Percentiles rank a stretch among this genome's conserved stretches.
phyloP scores from a whole-genome alignment of 2,888 invertebrate species.

The Scaptomyza tumidula region DNA sequence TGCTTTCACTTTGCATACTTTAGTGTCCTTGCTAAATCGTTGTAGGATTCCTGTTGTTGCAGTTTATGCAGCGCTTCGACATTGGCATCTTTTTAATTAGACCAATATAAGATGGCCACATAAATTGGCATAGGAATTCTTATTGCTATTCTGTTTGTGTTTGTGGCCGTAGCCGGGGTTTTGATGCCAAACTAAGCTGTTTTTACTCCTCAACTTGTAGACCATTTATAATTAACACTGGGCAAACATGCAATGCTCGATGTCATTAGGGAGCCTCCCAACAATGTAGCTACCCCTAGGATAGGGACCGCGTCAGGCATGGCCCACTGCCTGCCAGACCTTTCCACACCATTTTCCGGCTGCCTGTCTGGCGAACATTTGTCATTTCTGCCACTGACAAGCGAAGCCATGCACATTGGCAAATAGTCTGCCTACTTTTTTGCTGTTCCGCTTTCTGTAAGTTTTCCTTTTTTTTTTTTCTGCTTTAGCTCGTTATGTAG shows the following conservation, averaged over 20 bases:
- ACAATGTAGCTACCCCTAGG: neutral
- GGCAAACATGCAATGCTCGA: constrained; percentile 70
- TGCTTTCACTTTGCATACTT: constrained; percentile 27
- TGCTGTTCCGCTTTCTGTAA: neutral
- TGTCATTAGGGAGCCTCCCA: constrained; percentile 59
- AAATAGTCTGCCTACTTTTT: constrained; percentile 62
- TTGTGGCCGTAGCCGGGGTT: too few species aligned
- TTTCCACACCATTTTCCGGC: constrained; percentile 55
- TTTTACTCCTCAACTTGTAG: constrained; percentile 9
- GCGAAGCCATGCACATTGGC: constrained; percentile 71
- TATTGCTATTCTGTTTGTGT: constrained; percentile 20
- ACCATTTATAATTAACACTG: constrained; percentile 74
- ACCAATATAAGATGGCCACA: constrained; percentile 58
- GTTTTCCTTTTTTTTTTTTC: constrained; percentile 9
- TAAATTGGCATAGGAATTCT: constrained; percentile 56
- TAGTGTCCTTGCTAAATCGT: constrained; percentile 19
- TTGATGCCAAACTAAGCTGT: constrained; percentile 6
- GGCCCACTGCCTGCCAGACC: constrained; percentile 9
- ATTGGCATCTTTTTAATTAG: constrained; percentile 54
- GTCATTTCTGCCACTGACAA: constrained; percentile 72
- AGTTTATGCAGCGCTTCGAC: constrained; percentile 17
- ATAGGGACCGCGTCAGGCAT: neutral
- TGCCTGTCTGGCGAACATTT: constrained; percentile 75
- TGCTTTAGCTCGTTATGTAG: constrained; percentile 52
- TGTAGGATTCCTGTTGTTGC: constrained; percentile 11